Evolutionary conservation across 2,888 invertebrate species (phyloP).

Genomic region (Drosophila mettleri): DNA sequence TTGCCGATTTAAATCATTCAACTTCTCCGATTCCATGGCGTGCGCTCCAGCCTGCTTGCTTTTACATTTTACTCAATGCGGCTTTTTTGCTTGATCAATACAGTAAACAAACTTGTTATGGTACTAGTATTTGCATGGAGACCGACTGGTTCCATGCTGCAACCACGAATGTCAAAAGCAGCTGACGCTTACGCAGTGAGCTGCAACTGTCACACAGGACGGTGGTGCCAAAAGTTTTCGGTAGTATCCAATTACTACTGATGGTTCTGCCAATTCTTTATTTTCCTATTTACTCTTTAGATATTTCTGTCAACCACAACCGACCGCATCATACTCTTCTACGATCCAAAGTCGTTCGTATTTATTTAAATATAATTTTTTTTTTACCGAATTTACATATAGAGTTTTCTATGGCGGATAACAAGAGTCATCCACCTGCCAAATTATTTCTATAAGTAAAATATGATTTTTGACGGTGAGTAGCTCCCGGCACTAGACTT

Average conservation of each 20-base stretch:
- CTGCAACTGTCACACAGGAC: neutral
- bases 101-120: conserved; percentile 45
- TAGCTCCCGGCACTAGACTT: too few relatives aligned
- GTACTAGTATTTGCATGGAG: conserved; percentile 33
- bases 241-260: neutral
- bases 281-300: too few relatives aligned
- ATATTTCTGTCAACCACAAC: neutral
- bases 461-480: too few relatives aligned
- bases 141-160: conserved; percentile 30
- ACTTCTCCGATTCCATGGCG: conserved; percentile 82
- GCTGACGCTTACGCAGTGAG: neutral
- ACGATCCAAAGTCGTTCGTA: neutral
- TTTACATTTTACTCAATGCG: conserved; percentile 10
- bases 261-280: neutral
- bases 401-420: too few relatives aligned
- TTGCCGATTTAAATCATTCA: conserved; percentile 88
- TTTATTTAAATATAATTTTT: too few relatives aligned
- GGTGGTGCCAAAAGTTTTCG: neutral
- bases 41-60: neutral
- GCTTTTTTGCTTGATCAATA: conserved; percentile 61
- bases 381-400: too few relatives aligned
- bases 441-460: too few relatives aligned
- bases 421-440: too few relatives aligned
- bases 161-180: neutral
- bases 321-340: neutral